Evolutionary conservation across 1,140 invertebrate species (phyloP).

Genomic region (Pantala flavescens): DNA sequence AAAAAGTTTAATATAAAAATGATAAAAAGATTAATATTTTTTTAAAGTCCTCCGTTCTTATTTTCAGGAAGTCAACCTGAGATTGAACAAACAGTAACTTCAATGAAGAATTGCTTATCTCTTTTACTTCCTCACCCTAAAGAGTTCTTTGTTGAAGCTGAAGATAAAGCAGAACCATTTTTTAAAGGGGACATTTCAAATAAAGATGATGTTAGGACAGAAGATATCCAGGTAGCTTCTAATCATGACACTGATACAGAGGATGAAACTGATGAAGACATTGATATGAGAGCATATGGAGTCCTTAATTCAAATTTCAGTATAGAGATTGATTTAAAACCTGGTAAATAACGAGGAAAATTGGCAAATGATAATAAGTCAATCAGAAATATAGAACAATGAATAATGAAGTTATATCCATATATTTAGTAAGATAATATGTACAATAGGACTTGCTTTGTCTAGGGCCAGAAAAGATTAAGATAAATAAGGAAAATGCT

Average conservation of each 20-base stretch:
- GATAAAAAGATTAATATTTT: slow-evolving; percentile 10
- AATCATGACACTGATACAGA: neutral
- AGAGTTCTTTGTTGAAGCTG: slow-evolving; percentile 25
- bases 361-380: too few species aligned
- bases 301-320: slow-evolving; percentile 20
- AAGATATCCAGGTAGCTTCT: neutral
- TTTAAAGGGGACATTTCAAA: neutral
- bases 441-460: too few species aligned
- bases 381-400: too few species aligned
- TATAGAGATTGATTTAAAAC: slow-evolving; percentile 21
- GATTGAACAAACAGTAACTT: slow-evolving; percentile 26
- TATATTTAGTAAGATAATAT: too few species aligned
- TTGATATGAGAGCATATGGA: slow-evolving; percentile 26
- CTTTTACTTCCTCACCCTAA: slow-evolving; percentile 30
- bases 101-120: slow-evolving; percentile 28
- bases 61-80: slow-evolving; percentile 27
- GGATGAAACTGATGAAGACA: slow-evolving; percentile 17
- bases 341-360: slow-evolving; percentile 19
- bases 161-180: neutral
- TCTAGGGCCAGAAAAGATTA: slow-evolving; percentile 20
- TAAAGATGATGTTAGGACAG: neutral
- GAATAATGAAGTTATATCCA: too few species aligned
- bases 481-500: slow-evolving; percentile 28
- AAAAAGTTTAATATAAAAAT: too few species aligned
- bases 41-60: slow-evolving; percentile 18